phyloP scores from a whole-genome alignment of 1,140 invertebrate species.

The Philaenus spumarius region DNA sequence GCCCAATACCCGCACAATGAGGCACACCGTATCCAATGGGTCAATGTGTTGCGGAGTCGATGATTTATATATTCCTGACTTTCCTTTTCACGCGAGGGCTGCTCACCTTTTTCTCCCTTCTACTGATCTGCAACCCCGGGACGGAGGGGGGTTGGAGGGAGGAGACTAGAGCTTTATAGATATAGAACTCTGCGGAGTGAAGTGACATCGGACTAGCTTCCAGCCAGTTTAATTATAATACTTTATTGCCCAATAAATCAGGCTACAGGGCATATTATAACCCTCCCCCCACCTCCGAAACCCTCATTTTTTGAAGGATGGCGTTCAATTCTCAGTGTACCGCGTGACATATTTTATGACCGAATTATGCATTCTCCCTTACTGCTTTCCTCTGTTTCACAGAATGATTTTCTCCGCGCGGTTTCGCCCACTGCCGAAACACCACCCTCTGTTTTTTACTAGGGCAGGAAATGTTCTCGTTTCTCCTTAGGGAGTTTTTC shows the following conservation, averaged over 20 bases:
- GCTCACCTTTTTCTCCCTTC: too few relatives aligned
- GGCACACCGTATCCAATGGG: too few relatives aligned
- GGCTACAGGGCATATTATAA: slow-evolving; percentile 23
- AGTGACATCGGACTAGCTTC: slow-evolving; percentile 17
- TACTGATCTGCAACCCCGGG: neutral
- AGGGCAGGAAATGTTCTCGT: too few relatives aligned
- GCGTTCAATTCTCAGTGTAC: slow-evolving; percentile 13
- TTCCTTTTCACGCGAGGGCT: too few relatives aligned
- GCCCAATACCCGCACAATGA: too few relatives aligned
- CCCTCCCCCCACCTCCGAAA: slow-evolving; percentile 11
- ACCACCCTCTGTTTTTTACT: too few relatives aligned
- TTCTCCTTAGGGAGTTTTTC: too few relatives aligned
- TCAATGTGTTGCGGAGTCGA: too few relatives aligned
- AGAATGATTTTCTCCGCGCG: too few relatives aligned
- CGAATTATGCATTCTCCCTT: slow-evolving; percentile 13
- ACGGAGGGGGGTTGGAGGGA: neutral
- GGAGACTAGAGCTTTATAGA: slow-evolving; percentile 23
- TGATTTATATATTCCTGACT: too few relatives aligned
- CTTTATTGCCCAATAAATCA: slow-evolving; percentile 29
- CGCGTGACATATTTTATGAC: slow-evolving; percentile 15
- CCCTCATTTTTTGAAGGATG: slow-evolving; percentile 19
- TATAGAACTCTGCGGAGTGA: slow-evolving; percentile 18
- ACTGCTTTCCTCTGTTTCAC: neutral
- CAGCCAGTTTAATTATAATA: slow-evolving; percentile 27
- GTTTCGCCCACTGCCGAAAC: too few relatives aligned